Conservation (phyloP, 2,113 vertebrate species). For the Oreochromis spilurus region DNA sequence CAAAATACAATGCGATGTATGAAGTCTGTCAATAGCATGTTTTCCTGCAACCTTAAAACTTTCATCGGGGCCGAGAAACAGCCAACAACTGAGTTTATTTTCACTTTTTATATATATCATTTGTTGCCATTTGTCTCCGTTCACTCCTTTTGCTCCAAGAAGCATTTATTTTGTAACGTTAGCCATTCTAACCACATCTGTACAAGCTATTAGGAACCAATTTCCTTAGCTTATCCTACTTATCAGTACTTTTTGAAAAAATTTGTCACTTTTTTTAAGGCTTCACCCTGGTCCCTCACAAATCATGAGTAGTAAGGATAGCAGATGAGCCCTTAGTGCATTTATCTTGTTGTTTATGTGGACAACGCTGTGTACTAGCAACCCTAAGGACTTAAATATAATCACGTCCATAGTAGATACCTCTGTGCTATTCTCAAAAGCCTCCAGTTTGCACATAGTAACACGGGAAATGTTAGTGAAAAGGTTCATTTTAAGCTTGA, state of each 20-base stretch:
- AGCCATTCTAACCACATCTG: conserved; percentile 17
- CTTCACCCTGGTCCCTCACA: conserved; percentile 63
- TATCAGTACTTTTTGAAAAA: conserved; percentile 9
- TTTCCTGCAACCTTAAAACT: not conserved
- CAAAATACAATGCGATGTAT: not conserved
- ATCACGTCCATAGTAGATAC: not conserved
- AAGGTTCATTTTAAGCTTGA: not conserved
- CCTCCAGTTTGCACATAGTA: not conserved
- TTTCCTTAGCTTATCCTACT: conserved; percentile 11
- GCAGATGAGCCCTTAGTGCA: conserved; percentile 55
- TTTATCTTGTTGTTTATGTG: conserved; percentile 68
- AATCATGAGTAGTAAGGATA: conserved; percentile 56
- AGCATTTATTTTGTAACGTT: not conserved
- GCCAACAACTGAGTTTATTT: not conserved
- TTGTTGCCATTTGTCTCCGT: not conserved
- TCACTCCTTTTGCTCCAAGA: not conserved
- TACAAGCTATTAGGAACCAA: conserved; percentile 26
- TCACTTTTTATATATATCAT: not conserved
- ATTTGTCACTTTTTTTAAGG: conserved; percentile 31
- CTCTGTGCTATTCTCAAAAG: not conserved
- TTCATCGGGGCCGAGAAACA: not conserved
- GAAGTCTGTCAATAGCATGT: not conserved
- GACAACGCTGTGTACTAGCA: conserved; percentile 61
- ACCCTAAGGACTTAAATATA: not conserved
- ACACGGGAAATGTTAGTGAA: not conserved